Percentiles rank a stretch among this genome's conserved stretches.
phyloP scores from a whole-genome alignment of 2,113 vertebrate genomes.

The Formicarius rufipectus region DNA sequence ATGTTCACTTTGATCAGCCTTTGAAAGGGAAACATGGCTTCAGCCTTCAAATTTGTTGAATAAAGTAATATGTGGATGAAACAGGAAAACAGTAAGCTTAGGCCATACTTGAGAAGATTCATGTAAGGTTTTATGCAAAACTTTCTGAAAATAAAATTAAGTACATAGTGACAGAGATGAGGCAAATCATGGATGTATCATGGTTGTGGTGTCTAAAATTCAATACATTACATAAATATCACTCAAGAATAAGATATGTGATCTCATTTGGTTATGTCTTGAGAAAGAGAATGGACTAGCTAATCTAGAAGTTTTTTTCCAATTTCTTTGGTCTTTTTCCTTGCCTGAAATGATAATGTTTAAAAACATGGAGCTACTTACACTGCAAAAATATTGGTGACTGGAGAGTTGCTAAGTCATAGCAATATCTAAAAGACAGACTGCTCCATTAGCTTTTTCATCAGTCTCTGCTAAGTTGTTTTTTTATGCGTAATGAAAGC shows the following conservation, averaged over 20 bases:
- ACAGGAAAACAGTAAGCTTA: neutral
- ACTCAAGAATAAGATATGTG: neutral
- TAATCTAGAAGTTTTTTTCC: neutral
- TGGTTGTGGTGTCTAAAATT: neutral
- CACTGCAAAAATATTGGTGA: neutral
- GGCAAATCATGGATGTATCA: neutral
- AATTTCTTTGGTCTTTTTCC: neutral
- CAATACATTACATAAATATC: neutral
- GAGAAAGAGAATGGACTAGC: neutral
- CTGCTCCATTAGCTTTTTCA: neutral
- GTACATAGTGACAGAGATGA: neutral
- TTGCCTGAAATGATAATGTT: neutral
- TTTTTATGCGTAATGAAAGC: neutral
- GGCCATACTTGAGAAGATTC: neutral
- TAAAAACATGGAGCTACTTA: neutral
- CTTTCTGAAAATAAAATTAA: neutral
- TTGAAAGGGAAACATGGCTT: neutral
- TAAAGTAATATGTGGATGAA: neutral
- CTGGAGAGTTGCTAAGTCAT: neutral
- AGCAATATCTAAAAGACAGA: neutral
- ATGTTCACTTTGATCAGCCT: neutral
- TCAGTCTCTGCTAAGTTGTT: neutral
- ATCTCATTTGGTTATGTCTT: neutral
- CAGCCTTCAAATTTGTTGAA: neutral
- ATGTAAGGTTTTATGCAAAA: neutral